Evolutionary conservation across 2,797 vertebrate species (phyloP), one percentile per base, ranked within the genome.

Genomic region (Lerista edwardsae): DNA sequence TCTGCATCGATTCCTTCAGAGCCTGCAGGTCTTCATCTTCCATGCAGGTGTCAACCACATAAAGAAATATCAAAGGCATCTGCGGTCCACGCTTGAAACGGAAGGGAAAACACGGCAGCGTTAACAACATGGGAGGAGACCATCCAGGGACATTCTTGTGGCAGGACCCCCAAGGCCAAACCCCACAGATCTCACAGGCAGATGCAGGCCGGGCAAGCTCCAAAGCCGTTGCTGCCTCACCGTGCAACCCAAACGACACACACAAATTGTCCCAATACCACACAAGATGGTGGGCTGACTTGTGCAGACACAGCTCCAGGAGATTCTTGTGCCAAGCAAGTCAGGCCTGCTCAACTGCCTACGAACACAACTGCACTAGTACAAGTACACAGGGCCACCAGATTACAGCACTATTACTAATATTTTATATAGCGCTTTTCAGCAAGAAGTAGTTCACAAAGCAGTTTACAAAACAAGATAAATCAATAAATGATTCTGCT

Each of bases 1-100:
- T 99, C 92, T 99, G 98, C 95, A 99, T 96, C 2, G 98, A 99
- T 94, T 99, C 98, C 91, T 98, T 99, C 92, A 99, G 91, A 4
- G 98, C 98, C 89, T 99, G 98, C 90, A 99, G 96, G 93, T 99
- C 98, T 89, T 99, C 98, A 87, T 99, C 98, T 93, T 99, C 98
- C 98, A 99, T 98, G 80, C 98, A 99, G 0, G 98, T 99, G 94
- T 99, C 98, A 95, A 99, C 98, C 91, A 99, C 97, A 79, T 99
- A 99, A 44, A 99, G 96, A 93, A 99, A 98, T 95, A 98, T 98
- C 93, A 99, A 95, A 0, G 98, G 98, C 98, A 99, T 99, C 95
- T 98, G 98, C 92, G 98, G 98, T 69, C 98, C 98, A 79, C 98
- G 95, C 98, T 99, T 93, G 90, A 84, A 75, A 90, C 91, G 90